Base-by-base conservation (phyloP, 2,113 vertebrate species). In the Chauna torquata region DNA sequence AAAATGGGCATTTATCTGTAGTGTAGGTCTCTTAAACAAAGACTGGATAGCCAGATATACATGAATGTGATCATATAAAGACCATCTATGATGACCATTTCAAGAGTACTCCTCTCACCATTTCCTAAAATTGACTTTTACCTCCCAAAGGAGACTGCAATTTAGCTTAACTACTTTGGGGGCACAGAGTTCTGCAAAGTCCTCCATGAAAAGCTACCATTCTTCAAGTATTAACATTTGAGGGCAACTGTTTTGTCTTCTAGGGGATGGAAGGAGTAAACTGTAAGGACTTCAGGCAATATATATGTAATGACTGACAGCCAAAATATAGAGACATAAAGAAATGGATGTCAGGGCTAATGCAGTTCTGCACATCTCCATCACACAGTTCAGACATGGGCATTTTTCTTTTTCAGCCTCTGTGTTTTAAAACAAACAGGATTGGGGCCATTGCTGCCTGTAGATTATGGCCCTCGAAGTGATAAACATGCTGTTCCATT, bases 401-500 rank as follows among this genome's bases (percentile, higher is more conserved):
- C 70, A 77, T 96, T 97, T 97, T 97, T 97, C 95, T 97, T 94
- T 94, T 86, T 92, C 77, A 87, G 92, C 92, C 90, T 92, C 76
- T 96, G 70, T 86, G 94, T 96, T 97, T 96, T 97, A 97, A 98
- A 98, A 90, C 88, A 76, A 95, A 94, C 85, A n/a, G 72, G 95
- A 96, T 96, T 90, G 89, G 93, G 94, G 96, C 90, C 96, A 94
- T 91, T 92, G 92, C 95, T 97, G 97, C 95, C 94, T 97, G 96
- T 94, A 96, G 94, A 97, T 97, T 97, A 97, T 79, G 94, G 95
- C 90, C 95, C 96, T 97, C 86, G 88, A 98, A 98, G 94, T 98
- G 98, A 98, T 98, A 98, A 98, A 98, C 98, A 98, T 92, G 89
- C 96, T 97, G 95, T 97, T 98, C 98, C 96, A 95, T 94, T 94